Percentiles rank a stretch among this genome's conserved stretches.
These are phyloP conservation scores for Rhinolophus sinicus DNA, from an alignment of 2,113 vertebrate genomes.

Conservation along the genomic window DNA sequence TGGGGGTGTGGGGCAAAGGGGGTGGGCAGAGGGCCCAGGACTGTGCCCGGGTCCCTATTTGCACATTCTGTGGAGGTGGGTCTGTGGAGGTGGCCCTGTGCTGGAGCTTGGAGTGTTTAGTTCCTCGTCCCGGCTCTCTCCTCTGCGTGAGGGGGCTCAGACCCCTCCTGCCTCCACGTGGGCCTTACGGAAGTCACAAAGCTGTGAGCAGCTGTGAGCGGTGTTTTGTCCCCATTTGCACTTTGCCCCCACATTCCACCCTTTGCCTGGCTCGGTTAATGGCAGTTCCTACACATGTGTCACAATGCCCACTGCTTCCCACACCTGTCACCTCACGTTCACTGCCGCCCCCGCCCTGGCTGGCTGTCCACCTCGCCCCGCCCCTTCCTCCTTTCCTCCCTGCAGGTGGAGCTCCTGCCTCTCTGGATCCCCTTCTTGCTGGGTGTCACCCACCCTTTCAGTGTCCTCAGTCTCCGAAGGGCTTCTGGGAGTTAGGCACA, in stretches of 20 bases:
- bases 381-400: too few relatives aligned
- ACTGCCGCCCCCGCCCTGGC: fast-evolving
- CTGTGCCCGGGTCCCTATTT: fast-evolving
- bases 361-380: not conserved
- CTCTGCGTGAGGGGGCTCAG: not conserved
- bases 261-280: fast-evolving
- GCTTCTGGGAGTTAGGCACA: fast-evolving
- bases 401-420: not conserved
- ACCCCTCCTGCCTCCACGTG: fast-evolving
- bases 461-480: not conserved
- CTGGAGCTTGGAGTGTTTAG: fast-evolving
- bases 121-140: too few relatives aligned
- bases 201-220: fast-evolving
- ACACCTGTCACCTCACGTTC: fast-evolving
- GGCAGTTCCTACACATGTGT: fast-evolving
- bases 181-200: fast-evolving
- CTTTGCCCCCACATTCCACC: not conserved
- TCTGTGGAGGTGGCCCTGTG: not conserved
- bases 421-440: fast-evolving
- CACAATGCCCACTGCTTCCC: not conserved
- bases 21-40: fast-evolving
- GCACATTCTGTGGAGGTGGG: not conserved
- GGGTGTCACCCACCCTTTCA: fast-evolving
- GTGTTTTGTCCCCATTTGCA: fast-evolving
- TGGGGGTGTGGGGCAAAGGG: fast-evolving